Evolutionary conservation across 2,888 invertebrate genomes (phyloP).

Genomic region (Erynnis tages): DNA sequence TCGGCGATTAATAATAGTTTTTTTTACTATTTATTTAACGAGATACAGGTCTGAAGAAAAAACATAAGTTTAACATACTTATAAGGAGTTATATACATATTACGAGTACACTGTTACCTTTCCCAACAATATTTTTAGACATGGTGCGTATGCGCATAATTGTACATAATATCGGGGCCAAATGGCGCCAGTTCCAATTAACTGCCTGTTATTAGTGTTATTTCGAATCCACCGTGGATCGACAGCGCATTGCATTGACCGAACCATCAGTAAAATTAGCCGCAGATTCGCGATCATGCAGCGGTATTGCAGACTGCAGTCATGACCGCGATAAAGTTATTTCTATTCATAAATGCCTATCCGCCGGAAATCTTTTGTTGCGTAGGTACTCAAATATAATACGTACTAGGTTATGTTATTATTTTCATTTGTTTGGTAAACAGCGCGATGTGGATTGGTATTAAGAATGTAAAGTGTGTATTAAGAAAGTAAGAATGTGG

Average conservation of each 20-base stretch:
- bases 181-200: conserved; percentile 67
- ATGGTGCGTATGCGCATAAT: conserved; percentile 32
- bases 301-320: conserved; percentile 54
- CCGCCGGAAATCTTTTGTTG: neutral
- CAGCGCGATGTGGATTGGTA: too few relatives aligned
- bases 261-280: conserved; percentile 65
- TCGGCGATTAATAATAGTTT: too few relatives aligned
- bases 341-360: conserved; percentile 33
- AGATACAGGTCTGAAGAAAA: too few relatives aligned
- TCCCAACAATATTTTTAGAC: neutral
- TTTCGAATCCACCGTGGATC: conserved; percentile 54
- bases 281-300: conserved; percentile 54
- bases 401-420: too few relatives aligned
- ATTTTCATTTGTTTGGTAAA: too few relatives aligned
- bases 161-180: conserved; percentile 49
- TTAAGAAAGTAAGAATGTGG: too few relatives aligned
- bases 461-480: too few relatives aligned
- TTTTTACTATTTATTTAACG: too few relatives aligned
- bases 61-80: too few relatives aligned
- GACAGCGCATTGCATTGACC: conserved; percentile 73
- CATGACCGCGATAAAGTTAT: conserved; percentile 61
- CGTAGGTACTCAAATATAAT: too few relatives aligned
- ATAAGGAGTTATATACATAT: too few relatives aligned
- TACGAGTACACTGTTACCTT: too few relatives aligned
- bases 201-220: conserved; percentile 64